Evolutionary conservation across 2,888 invertebrate species (phyloP).

Genomic region (Barypeithes pellucidus): DNA sequence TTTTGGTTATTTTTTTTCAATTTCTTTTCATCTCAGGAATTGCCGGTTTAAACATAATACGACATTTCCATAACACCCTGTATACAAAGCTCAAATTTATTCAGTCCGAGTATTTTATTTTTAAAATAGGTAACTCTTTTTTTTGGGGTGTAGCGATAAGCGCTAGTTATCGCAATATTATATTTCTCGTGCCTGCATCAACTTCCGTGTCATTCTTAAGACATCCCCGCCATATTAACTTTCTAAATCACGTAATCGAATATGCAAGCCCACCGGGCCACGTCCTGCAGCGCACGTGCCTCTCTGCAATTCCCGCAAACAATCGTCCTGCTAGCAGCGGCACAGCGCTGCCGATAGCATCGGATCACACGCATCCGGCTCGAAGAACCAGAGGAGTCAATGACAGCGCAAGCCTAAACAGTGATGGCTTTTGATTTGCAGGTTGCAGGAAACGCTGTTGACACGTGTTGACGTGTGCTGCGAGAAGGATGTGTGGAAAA

Average conservation of each 20-base stretch:
- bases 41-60: too few relatives aligned
- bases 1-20: too few relatives aligned
- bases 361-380: conserved; percentile 28
- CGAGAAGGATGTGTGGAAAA: conserved; percentile 13
- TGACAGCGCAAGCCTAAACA: conserved; percentile 30
- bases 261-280: conserved; percentile 34
- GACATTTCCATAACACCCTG: too few relatives aligned
- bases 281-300: conserved; percentile 33
- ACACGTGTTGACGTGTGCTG: conserved; percentile 21
- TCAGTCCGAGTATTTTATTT: too few relatives aligned
- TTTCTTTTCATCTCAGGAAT: too few relatives aligned
- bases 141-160: too few relatives aligned
- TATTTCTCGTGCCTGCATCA: too few relatives aligned
- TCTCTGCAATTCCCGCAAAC: conserved; percentile 30
- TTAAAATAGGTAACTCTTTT: too few relatives aligned
- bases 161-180: too few relatives aligned
- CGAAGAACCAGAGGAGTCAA: conserved; percentile 27
- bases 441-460: conserved; percentile 24
- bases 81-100: too few relatives aligned
- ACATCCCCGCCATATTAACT: conserved; percentile 21
- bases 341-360: conserved; percentile 22
- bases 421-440: conserved; percentile 29
- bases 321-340: conserved; percentile 22
- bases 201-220: conserved; percentile 31
- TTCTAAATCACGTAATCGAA: conserved; percentile 36